A percentile compares a stretch with the other conserved stretches of the same genome.
These are phyloP conservation scores for Orientallactaga sibirica DNA, from an alignment of 2,797 vertebrate species.

Conservation along the genomic window DNA sequence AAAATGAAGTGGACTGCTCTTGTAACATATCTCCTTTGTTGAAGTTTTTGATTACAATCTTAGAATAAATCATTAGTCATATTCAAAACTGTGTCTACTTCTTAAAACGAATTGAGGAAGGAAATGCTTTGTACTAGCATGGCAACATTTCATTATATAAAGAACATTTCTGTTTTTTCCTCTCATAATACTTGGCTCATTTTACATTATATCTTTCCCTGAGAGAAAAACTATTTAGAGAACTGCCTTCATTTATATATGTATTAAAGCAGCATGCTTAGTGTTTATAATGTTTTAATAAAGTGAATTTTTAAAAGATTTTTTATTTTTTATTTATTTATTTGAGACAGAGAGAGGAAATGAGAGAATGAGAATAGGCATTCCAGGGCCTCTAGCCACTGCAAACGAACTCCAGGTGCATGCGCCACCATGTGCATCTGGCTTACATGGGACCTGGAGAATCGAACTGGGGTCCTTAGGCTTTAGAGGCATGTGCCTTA, in stretches of 20 bases:
- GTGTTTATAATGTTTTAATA: constrained; percentile 32
- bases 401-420: no score
- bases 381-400: no score
- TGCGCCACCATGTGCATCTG: no score
- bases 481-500: no score
- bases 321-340: not conserved
- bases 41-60: constrained; percentile 63
- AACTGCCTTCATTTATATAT: constrained; percentile 47
- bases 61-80: constrained; percentile 67
- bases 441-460: no score
- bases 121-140: constrained; percentile 84
- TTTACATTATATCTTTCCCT: constrained; percentile 43
- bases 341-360: no score
- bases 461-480: no score
- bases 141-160: constrained; percentile 81
- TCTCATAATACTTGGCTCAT: constrained; percentile 60
- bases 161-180: constrained; percentile 75
- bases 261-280: not conserved
- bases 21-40: constrained; percentile 31
- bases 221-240: constrained; percentile 33
- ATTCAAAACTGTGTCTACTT: constrained; percentile 66
- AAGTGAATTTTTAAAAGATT: constrained; percentile 8
- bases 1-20: constrained; percentile 45
- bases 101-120: constrained; percentile 84
- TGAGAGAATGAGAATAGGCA: no score